Conservation (phyloP, 2,113 vertebrate species). For the Hassar affinis region DNA sequence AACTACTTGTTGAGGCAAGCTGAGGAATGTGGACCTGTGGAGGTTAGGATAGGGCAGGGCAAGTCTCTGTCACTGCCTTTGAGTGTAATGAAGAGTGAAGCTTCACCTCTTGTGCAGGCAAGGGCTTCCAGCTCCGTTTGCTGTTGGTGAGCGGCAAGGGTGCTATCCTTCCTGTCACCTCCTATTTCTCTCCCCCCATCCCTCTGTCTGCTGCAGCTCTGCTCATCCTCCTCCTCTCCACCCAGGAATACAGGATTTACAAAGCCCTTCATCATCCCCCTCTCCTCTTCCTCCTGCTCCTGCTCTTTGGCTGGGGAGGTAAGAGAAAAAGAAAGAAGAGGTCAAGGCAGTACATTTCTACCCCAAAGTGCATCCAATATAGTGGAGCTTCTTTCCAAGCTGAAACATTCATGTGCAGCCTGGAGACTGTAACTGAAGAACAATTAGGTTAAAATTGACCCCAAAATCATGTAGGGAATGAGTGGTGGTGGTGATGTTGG, state of each 20-base stretch:
- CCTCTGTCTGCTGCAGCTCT: slow-evolving; percentile 8
- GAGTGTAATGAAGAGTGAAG: slow-evolving; percentile 84
- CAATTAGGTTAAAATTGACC: slow-evolving; percentile 99
- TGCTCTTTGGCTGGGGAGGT: slow-evolving; percentile 23
- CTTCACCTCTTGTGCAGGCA: slow-evolving; percentile 87
- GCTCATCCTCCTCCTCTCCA: slow-evolving; percentile 31
- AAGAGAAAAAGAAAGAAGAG: slow-evolving; percentile 16
- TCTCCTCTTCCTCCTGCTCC: slow-evolving; percentile 72
- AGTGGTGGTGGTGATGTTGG: slow-evolving; percentile 74
- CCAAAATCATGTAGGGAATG: slow-evolving; percentile 75
- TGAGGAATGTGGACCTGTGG: slow-evolving; percentile 63
- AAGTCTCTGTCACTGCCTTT: slow-evolving; percentile 68
- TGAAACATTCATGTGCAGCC: slow-evolving; percentile 83
- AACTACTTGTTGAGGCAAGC: slow-evolving; percentile 67
- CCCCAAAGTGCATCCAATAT: slow-evolving; percentile 71
- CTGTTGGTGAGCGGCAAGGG: slow-evolving; percentile 86
- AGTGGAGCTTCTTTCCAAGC: slow-evolving; percentile 75
- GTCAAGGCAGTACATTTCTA: slow-evolving; percentile 61
- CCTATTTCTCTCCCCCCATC: slow-evolving; percentile 73
- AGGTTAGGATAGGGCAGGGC: slow-evolving; percentile 72
- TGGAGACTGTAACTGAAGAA: slow-evolving; percentile 94
- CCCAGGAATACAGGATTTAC: slow-evolving; percentile 80
- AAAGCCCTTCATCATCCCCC: slow-evolving; percentile 72
- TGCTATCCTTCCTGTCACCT: slow-evolving; percentile 83
- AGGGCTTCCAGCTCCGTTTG: slow-evolving; percentile 78